Evolutionary conservation across 1,140 invertebrate species (phyloP), one percentile per base, ranked within the genome.

Genomic region (Drosophila dunni): DNA sequence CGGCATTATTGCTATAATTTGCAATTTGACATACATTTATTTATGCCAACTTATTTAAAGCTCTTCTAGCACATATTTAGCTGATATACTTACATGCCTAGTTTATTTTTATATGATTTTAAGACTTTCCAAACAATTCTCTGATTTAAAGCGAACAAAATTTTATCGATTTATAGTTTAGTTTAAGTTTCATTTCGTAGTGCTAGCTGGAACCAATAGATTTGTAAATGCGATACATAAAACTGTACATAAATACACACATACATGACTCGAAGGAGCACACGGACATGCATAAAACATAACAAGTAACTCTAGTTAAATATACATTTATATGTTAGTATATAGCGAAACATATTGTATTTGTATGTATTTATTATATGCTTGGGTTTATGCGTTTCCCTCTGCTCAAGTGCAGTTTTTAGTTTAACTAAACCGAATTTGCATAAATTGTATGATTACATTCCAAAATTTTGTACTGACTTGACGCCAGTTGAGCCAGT

Each of bases 161-260:
- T 36, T 20, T n/a, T 36, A 38, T 33, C 45, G 51, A 62, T 67
- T 66, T 15, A 15, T 65, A 67, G 40, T 73, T 44, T 45, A 70
- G 9, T 70, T 73, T 44, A 46, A 64, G 10, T 64, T 58, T 46
- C 40, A 40, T 68, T 58, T 64, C 33, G 45, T 65, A 88, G 72
- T 76, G 72, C 79, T 88, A 88, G 76, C 56, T 42, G 71, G 68
- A 71, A 86, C 83, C 83, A 86, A 86, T 86, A 88, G 79, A 83
- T 74, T 63, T 83, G 61, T 83, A 86, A 79, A 88, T 77, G 63
- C 63, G 44, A 63, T 33, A 76, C 50, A 77, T 70, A 65, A 68
- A 33, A 33, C 6, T 56, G 36, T 56, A 56, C 10, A 56, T 56
- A 51, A 29, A 76, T 86, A 86, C 57, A 24, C 9, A 38, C 36